Base-by-base conservation (phyloP, 2,113 vertebrate species). In the Australoheros scitulus region DNA sequence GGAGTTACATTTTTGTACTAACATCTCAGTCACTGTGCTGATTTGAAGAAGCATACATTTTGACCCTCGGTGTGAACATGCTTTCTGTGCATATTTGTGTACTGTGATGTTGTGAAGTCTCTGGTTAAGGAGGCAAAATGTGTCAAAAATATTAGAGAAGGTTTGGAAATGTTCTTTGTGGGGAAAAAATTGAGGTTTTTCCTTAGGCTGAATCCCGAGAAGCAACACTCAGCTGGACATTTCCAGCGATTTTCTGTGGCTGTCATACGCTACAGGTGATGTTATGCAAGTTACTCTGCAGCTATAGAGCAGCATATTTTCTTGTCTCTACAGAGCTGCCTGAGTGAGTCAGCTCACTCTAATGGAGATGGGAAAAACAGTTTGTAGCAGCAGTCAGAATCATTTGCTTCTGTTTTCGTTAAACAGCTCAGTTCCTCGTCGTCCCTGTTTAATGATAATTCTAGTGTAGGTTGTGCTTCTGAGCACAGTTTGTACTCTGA, bases 241-340 rank as follows among this genome's bases (percentile, higher is more conserved):
- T 32, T 7, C 65, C 43, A 32, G 22, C 29, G 65, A 52, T 70
- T 47, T 47, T 72, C 11, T 72, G 68, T n/a, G 34, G 61, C 61
- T 22, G 43, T 11, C 41, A 6, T 4, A 70, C 17, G 20, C 68
- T 72, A 61, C 82, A 82, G 56, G 18, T 76, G 76, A 70, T 22
- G 8, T 82, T 70, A 82, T 2, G 68, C 68, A 79, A 61, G 64
- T 61, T 6, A 36, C 38, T 65, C 18, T 22, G 59, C 77, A 52
- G 81, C 52, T 78, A 1, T 65, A 74, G 52, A 89, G 5, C 20
- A 24, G 80, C 43, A 3, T 1, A 7, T 81, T 22, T 70, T 4
- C 58, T 29, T 8, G 29, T 36, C 11, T 9, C n/a, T 1, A 4
- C 22, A 1, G 47, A 47, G 81, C 61, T 4, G 79, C 84, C 47